Evolutionary conservation across 2,888 invertebrate species (phyloP), one percentile per base, ranked within the genome.

Genomic region (Metacarcinus magister): DNA sequence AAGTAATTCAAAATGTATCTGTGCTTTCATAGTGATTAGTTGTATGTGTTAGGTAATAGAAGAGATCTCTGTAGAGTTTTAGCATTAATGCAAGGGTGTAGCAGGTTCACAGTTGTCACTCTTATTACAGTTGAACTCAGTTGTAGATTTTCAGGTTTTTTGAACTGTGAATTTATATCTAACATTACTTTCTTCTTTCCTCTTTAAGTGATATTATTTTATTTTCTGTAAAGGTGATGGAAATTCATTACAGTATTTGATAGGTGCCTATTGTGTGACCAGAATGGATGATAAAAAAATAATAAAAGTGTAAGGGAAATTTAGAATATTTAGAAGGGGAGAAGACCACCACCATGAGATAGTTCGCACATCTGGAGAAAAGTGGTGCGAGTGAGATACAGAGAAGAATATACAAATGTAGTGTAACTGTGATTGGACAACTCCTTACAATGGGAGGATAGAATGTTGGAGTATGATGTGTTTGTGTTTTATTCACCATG

Each of bases 11-110:
- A 54, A n/a, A 54, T 2, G 39, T 39, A 54, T 54, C 23, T 54
- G 46, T 54, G 48, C 92, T 54, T 54, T 54, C 87, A 87, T 92
- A 92, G 48, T 60, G 92, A 54, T 32, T 54, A 92, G 46, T 10
- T 32, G 32, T 44, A 91, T 54, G 32, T 92, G 16, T 92, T 60
- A 92, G 92, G 2, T 92, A 39, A 39, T 39, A 39, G 32, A 87
- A 87, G 16, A 87, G 87, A 39, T 87, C 39, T 87, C 39, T 87
- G 39, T 87, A 87, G 87, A 39, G 16, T 87, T 82, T 82, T 87
- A 87, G 87, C 10, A 87, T 16, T 87, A 87, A 16, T 87, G 39
- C 87, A 87, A 87, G 87, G 87, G 87, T 13, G 32, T 87, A 87
- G 87, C 32, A 16, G 87, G 87, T 39, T 39, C 87, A 87, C 16